Base-by-base conservation (phyloP, 1,140 invertebrate species). In the Sinonovacula constricta region DNA sequence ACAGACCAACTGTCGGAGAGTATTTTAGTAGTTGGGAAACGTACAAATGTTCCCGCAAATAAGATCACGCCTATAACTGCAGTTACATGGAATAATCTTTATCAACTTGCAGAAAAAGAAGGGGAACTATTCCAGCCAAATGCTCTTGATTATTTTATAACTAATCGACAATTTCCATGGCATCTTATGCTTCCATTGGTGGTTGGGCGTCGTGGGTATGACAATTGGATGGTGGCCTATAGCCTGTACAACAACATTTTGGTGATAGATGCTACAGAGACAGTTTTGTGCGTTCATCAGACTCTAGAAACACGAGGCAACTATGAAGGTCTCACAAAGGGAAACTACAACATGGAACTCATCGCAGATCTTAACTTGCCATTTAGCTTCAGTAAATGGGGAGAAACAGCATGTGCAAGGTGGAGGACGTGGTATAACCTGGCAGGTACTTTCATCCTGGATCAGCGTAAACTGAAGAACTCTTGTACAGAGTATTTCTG, bases 71-170 rank as follows among this genome's bases (percentile, higher is more conserved):
- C 67, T 14, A 28, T 59, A 22, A 75, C 80, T 34, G 81, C 67
- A 0, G 49, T 51, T 30, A 74, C 81, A 2, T 83, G 72, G 28
- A 24, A 68, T 15, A 51, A 53, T 0, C 69, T 87, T n/a, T 10
- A 39, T 1, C n/a, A 5, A 2, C 49, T 80, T 12, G 79, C 83
- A 1, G 66, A 60, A 22, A 63, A 15, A 12, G 53, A 68, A 12
- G 86, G 83, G 0, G 75, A 59, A 7, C 62, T 85, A 0, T 86
- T 85, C 53, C 66, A 78, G 26, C 62, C 76, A n/a, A 68, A 85
- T 72, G 83, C 87, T 18, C 83, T 84, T 33, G 87, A 88, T 60
- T 86, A 83, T 65, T 88, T 88, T 63, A 81, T 88, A 4, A 84
- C 85, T 24, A 62, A 81, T 49, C 54, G 34, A 36, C 34, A n/a